These are phyloP conservation scores for Amyelois transitella DNA, from an alignment of 1,140 invertebrate species.

Conservation along the genomic window DNA sequence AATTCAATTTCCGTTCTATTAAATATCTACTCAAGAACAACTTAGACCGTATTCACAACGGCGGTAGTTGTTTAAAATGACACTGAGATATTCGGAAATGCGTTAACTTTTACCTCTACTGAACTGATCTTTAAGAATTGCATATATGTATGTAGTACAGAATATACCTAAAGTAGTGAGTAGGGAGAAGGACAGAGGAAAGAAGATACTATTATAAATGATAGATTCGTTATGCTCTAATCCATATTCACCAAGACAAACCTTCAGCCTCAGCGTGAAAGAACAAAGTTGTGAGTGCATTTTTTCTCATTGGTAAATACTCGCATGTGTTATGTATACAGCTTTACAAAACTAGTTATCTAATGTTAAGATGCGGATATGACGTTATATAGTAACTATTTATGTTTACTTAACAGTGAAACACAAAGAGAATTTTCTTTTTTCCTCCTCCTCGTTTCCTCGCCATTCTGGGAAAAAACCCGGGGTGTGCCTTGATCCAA, in stretches of 20 bases:
- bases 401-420: not conserved
- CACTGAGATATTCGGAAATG: not conserved
- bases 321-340: not conserved
- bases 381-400: conserved; percentile 1
- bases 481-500: no score
- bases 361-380: conserved; percentile 4
- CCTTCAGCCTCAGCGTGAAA: no score
- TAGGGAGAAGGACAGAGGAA: no score
- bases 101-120: no score
- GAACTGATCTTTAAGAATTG: no score
- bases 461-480: no score
- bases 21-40: not conserved
- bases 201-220: no score
- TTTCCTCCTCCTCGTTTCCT: no score
- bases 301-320: not conserved
- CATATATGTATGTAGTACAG: no score
- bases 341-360: conserved; percentile 3
- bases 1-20: not conserved
- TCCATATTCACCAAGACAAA: no score
- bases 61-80: not conserved
- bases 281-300: not conserved
- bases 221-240: no score
- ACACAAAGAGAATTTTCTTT: not conserved
- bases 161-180: no score
- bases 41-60: not conserved